phyloP scores from a whole-genome alignment of 53 echinoderm and acorn worm genomes.

The Crossaster papposus region DNA sequence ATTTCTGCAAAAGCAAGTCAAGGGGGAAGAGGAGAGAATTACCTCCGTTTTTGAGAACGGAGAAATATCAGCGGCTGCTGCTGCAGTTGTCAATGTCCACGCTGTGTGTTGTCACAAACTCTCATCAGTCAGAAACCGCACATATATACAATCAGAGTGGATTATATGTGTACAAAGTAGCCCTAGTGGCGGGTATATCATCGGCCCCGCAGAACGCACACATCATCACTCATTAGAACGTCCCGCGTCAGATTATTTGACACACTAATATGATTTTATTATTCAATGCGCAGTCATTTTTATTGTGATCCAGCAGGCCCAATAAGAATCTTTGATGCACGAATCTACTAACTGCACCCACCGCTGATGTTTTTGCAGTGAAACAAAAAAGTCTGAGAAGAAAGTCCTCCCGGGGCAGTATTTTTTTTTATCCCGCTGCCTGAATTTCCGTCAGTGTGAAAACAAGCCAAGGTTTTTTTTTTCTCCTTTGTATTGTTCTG shows the following conservation, averaged over 20 bases:
- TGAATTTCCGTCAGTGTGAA: slow-evolving; percentile 35
- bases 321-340: background rate
- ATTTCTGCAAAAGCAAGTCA: background rate
- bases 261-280: slow-evolving; percentile 6
- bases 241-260: background rate
- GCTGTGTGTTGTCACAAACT: background rate
- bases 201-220: background rate
- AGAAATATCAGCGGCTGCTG: background rate
- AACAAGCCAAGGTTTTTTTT: slow-evolving; percentile 29
- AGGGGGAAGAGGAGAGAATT: too few species aligned
- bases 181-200: background rate
- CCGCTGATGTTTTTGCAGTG: slow-evolving; percentile 6
- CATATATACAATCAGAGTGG: slow-evolving; percentile 24
- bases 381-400: background rate
- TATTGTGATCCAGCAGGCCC: background rate
- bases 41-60: background rate
- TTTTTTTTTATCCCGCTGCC: background rate
- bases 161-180: slow-evolving; percentile 17
- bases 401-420: slow-evolving; percentile 16
- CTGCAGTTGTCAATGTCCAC: background rate
- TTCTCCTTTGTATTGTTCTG: slow-evolving; percentile 48
- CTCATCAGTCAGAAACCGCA: background rate
- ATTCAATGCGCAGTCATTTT: background rate
- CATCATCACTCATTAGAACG: background rate
- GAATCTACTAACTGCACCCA: slow-evolving; percentile 5